Evolutionary conservation across 2,888 invertebrate genomes (phyloP).

Genomic region (Automeris io): DNA sequence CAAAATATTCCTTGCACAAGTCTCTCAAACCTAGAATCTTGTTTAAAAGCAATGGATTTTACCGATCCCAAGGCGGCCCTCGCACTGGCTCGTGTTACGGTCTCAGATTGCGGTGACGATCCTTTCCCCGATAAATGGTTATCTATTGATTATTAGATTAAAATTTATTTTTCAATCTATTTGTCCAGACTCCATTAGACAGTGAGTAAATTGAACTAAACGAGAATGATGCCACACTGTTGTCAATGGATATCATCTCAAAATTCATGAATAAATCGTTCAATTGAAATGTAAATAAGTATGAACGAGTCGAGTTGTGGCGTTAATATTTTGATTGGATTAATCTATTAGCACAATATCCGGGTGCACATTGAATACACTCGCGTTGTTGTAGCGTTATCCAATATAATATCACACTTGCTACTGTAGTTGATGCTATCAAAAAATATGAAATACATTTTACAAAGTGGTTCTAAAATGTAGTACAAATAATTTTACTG

Average conservation of each 20-base stretch:
- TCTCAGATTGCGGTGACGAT: constrained; percentile 29
- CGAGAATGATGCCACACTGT: constrained; percentile 23
- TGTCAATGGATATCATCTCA: constrained; percentile 43
- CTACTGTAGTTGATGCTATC: too few species aligned
- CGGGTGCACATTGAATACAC: constrained; percentile 45
- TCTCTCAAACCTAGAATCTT: constrained; percentile 24
- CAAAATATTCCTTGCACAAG: constrained; percentile 6
- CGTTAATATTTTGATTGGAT: constrained; percentile 75
- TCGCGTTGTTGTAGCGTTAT: constrained; percentile 28
- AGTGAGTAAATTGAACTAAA: constrained; percentile 4
- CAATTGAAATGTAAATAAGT: constrained; percentile 65
- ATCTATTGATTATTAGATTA: constrained; percentile 24
- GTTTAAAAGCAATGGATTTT: constrained; percentile 31
- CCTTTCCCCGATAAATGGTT: constrained; percentile 23
- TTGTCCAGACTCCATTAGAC: constrained; percentile 8
- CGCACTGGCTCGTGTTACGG: constrained; percentile 31
- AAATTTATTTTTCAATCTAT: constrained; percentile 20
- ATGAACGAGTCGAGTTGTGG: constrained; percentile 52
- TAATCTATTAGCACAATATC: constrained; percentile 71
- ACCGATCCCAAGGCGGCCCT: constrained; percentile 31
- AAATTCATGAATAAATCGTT: constrained; percentile 51
- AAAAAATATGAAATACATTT: too few species aligned
- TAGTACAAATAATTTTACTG: too few species aligned
- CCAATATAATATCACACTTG: too few species aligned
- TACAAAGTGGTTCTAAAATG: too few species aligned